A percentile compares a stretch with the other conserved stretches of the same genome.
Evolutionary conservation across 2,888 invertebrate species (phyloP).

Genomic region (Chaitophorus viminalis): DNA sequence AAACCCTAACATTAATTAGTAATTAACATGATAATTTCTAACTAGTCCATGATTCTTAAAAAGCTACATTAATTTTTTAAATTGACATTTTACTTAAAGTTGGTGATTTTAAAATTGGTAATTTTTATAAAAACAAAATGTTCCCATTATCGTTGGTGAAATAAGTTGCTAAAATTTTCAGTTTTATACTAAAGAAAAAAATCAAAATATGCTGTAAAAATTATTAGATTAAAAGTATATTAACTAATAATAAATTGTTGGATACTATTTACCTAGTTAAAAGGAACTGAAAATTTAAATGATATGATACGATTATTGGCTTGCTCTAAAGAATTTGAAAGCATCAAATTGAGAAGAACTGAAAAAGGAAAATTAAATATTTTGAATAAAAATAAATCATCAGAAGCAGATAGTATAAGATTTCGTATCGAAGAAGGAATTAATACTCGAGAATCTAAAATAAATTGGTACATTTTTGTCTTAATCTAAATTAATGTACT

Average conservation of each 20-base stretch:
- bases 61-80: no score
- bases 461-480: slow-evolving; percentile 74
- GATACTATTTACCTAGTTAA: slow-evolving; percentile 37
- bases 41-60: no score
- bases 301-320: slow-evolving; percentile 72
- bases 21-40: no score
- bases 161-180: no score
- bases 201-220: background rate
- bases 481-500: slow-evolving; percentile 29
- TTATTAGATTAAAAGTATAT: no score
- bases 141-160: no score
- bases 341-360: slow-evolving; percentile 75
- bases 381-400: slow-evolving; percentile 73
- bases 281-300: slow-evolving; percentile 69
- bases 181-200: no score
- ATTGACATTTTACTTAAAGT: no score
- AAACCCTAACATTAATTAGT: no score
- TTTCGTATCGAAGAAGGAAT: slow-evolving; percentile 79
- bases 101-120: no score
- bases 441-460: slow-evolving; percentile 77
- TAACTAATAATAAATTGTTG: no score
- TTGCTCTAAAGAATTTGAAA: slow-evolving; percentile 76
- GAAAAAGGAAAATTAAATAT: slow-evolving; percentile 78
- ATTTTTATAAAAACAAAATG: no score
- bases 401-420: slow-evolving; percentile 71